A percentile compares a stretch with the other conserved stretches of the same genome.
These are phyloP conservation scores for Artibeus lituratus DNA, from an alignment of 2,797 vertebrate species.

Conservation along the genomic window DNA sequence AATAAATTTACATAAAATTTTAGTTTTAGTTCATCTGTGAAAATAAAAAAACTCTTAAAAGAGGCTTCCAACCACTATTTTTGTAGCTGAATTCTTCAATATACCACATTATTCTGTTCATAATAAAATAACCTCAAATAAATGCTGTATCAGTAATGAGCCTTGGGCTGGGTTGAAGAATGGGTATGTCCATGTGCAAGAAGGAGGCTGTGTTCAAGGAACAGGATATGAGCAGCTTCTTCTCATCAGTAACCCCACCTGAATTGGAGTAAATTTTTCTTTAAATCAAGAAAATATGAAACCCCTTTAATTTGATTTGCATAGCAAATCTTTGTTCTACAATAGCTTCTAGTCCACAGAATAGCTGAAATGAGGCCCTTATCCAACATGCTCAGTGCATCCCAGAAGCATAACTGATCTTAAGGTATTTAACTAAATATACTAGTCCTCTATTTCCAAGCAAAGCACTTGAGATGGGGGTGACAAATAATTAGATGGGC, in stretches of 20 bases:
- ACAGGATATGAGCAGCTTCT: background rate
- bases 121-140: background rate
- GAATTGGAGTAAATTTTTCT: background rate
- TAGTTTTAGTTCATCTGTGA: background rate
- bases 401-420: background rate
- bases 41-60: background rate
- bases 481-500: background rate
- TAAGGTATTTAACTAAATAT: background rate
- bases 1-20: background rate
- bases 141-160: background rate
- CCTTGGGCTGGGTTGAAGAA: background rate
- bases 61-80: background rate
- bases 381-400: background rate
- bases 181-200: fast-evolving
- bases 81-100: background rate
- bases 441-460: background rate
- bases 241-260: background rate
- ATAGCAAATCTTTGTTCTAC: background rate
- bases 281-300: background rate
- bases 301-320: background rate
- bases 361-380: background rate
- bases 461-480: background rate
- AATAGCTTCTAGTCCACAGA: background rate
- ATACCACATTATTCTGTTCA: background rate
- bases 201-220: background rate